Base-by-base conservation (phyloP, 2,113 vertebrate species). In the Sialia sialis region DNA sequence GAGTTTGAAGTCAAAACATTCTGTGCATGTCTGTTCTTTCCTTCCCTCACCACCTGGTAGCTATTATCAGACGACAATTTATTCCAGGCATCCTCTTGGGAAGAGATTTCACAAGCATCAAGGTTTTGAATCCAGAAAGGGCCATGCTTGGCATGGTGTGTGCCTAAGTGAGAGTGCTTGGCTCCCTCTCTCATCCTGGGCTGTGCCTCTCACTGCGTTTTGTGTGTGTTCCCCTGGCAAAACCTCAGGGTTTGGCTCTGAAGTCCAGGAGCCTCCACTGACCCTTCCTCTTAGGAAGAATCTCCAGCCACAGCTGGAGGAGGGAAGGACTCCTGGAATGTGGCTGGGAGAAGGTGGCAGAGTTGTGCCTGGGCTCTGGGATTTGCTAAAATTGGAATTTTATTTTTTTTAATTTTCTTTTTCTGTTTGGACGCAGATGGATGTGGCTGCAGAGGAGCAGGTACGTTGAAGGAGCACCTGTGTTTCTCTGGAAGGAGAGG, bases 1-100 rank as follows among this genome's bases (percentile, higher is more conserved):
- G 95, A 96, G 95, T 97, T 96, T 93, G 93, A 96, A 96, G 94
- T 97, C 96, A 97, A 95, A 97, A 96, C 94, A 96, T 95, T 96
- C 95, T 94, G 84, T 96, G 96, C 96, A 51, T 95, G 94, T 95
- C 95, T 96, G 94, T 32, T 96, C 94, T 93, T 92, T 79, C 80
- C 78, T 89, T 94, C 67, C 87, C 84, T 94, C 87, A 4, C 96
- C 95, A 97, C 95, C 95, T 97, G 96, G 94, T 84, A 97, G 93
- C 93, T 95, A 94, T 97, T 97, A 97, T 95, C 96, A 89, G 94
- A 93, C 95, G 96, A 94, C 95, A 97, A 91, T 97, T 95, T 95
- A 95, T 95, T 97, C 93, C 89, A 89, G 81, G 87, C 93, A 3
- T 95, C 95, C 89, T 96, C 94, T 72, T 69, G 94, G 93, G 91